phyloP scores from a whole-genome alignment of 2,113 vertebrate genomes.

The Corvus moneduloides region DNA sequence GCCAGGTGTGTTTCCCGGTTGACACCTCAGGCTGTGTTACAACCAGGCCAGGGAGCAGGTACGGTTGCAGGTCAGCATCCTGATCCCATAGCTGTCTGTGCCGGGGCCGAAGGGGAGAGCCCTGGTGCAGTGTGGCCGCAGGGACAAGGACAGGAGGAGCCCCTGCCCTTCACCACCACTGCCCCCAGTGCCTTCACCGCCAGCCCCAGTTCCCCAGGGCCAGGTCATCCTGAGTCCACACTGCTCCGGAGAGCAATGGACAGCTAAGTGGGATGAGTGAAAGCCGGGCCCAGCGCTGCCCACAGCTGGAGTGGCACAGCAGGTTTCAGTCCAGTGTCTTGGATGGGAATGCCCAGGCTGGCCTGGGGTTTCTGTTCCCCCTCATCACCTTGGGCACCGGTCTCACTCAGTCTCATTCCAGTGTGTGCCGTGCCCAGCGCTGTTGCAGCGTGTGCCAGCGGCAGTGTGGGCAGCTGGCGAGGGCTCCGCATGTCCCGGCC shows the following conservation, averaged over 20 bases:
- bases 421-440: background rate
- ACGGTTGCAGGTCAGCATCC: background rate
- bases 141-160: background rate
- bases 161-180: background rate
- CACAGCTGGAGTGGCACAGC: accelerated
- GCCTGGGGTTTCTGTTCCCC: background rate
- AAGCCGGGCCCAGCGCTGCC: accelerated
- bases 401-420: background rate
- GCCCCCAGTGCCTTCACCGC: background rate
- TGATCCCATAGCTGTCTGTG: accelerated
- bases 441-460: accelerated
- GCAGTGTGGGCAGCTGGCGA: background rate
- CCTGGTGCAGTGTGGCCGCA: accelerated
- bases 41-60: background rate
- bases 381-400: accelerated
- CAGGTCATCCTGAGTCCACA: accelerated
- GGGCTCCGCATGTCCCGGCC: background rate
- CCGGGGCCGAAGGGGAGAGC: accelerated
- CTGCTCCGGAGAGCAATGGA: background rate
- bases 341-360: background rate
- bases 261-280: accelerated
- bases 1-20: background rate
- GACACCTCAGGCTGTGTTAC: background rate
- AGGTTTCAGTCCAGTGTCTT: accelerated
- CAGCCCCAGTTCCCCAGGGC: background rate